Conservation (phyloP, 2,113 vertebrate species). For the Artemisiospiza belli region DNA sequence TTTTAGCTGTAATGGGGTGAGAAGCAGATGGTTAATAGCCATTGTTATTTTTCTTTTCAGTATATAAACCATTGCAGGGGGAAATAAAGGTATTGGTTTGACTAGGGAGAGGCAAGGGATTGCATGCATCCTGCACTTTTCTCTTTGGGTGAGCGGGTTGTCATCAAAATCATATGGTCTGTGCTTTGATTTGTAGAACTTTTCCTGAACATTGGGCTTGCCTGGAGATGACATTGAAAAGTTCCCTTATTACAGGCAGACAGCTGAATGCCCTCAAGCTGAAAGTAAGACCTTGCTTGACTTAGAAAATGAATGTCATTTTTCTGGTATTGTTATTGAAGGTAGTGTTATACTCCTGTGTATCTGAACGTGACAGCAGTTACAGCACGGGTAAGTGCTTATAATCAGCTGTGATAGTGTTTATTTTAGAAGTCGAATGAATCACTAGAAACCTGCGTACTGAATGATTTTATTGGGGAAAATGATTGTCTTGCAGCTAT, state of each 20-base stretch:
- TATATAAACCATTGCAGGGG: neutral
- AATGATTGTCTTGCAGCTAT: constrained; percentile 20
- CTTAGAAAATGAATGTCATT: constrained; percentile 34
- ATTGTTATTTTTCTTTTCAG: constrained; percentile 1
- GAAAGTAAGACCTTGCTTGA: constrained; percentile 54
- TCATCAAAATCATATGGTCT: constrained; percentile 47
- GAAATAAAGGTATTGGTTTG: constrained; percentile 6
- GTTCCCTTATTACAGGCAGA: constrained; percentile 12
- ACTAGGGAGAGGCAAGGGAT: neutral
- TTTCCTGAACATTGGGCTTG: constrained; percentile 18
- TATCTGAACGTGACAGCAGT: constrained; percentile 44
- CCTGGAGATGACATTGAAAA: constrained; percentile 50
- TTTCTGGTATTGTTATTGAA: constrained; percentile 21
- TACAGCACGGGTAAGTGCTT: constrained; percentile 23
- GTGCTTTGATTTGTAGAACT: constrained; percentile 48
- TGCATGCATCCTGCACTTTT: constrained; percentile 11
- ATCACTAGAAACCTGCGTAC: constrained; percentile 20
- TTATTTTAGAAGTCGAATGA: constrained; percentile 25
- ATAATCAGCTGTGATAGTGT: constrained; percentile 36
- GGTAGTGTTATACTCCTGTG: neutral
- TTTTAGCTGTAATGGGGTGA: constrained; percentile 8
- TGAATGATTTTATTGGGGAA: constrained; percentile 6
- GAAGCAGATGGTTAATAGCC: constrained; percentile 38
- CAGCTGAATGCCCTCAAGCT: constrained; percentile 52
- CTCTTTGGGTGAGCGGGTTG: constrained; percentile 19